These are phyloP conservation scores for Puffinus mauretanicus DNA, from an alignment of 2,113 vertebrate genomes.

Conservation along the genomic window DNA sequence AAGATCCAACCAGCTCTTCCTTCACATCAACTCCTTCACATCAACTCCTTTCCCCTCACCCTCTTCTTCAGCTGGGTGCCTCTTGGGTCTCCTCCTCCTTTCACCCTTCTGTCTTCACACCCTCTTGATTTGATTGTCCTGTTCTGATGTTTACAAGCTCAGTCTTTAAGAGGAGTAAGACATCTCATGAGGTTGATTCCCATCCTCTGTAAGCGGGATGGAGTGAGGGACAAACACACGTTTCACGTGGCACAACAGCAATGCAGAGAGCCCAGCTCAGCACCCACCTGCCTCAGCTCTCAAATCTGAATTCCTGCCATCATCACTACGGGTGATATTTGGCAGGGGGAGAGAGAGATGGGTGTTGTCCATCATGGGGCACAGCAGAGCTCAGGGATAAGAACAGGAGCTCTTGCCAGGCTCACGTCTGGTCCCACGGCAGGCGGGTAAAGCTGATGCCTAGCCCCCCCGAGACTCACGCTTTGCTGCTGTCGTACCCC, in stretches of 20 bases:
- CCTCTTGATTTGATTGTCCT: too few species aligned
- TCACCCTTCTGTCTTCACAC: not conserved
- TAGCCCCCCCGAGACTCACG: fast-evolving
- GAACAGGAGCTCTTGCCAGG: not conserved
- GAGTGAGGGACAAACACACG: not conserved
- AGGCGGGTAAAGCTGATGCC: not conserved
- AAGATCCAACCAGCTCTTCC: not conserved
- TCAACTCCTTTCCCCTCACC: not conserved
- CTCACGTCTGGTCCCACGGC: not conserved
- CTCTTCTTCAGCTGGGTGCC: not conserved
- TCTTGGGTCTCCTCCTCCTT: not conserved
- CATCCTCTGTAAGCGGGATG: too few species aligned
- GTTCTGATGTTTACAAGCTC: not conserved
- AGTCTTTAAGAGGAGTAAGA: not conserved
- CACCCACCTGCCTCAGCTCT: not conserved
- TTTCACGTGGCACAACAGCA: not conserved
- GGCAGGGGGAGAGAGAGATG: not conserved
- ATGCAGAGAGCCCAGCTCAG: not conserved
- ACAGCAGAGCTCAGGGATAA: not conserved
- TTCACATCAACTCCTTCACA: not conserved
- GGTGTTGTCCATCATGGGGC: not conserved
- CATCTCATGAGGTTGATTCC: not conserved
- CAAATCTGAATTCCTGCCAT: not conserved
- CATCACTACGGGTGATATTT: not conserved
- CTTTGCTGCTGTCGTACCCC: not conserved